Evolutionary conservation across 2,113 vertebrate species (phyloP).

Genomic region (Antechinus stuartii): DNA sequence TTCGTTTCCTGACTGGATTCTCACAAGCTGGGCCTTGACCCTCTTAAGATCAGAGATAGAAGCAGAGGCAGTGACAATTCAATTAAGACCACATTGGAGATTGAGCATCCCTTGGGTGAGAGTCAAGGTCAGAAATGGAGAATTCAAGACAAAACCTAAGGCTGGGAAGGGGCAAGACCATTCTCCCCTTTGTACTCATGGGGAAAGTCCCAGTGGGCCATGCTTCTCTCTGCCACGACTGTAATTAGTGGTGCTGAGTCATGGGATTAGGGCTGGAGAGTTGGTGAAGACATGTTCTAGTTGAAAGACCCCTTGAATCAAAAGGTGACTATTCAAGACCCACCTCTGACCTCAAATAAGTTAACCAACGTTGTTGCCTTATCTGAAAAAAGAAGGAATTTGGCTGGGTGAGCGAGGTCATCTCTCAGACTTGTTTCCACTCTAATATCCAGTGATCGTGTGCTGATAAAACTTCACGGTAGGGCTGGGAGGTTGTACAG

Average conservation of each 20-base stretch:
- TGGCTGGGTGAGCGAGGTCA: background rate
- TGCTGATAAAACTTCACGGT: background rate
- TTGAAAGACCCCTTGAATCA: background rate
- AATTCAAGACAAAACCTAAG: too few species aligned
- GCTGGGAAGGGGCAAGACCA: too few species aligned
- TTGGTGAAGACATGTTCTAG: background rate
- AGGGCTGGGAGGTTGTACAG: background rate
- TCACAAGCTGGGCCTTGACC: background rate
- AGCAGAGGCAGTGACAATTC: background rate
- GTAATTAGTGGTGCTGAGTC: too few species aligned
- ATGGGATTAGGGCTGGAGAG: background rate
- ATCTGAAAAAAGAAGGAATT: background rate
- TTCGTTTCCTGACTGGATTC: background rate
- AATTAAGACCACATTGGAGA: background rate
- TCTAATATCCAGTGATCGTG: background rate
- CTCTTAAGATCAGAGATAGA: background rate
- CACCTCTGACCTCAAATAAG: background rate
- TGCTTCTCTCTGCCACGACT: too few species aligned
- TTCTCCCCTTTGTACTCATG: too few species aligned
- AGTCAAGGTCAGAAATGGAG: background rate
- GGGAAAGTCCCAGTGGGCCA: background rate
- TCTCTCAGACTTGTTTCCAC: background rate
- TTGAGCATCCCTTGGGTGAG: background rate
- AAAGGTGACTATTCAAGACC: background rate
- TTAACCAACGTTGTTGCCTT: background rate